Evolutionary conservation across 2,113 vertebrate species (phyloP).

Genomic region (Bos indicus): DNA sequence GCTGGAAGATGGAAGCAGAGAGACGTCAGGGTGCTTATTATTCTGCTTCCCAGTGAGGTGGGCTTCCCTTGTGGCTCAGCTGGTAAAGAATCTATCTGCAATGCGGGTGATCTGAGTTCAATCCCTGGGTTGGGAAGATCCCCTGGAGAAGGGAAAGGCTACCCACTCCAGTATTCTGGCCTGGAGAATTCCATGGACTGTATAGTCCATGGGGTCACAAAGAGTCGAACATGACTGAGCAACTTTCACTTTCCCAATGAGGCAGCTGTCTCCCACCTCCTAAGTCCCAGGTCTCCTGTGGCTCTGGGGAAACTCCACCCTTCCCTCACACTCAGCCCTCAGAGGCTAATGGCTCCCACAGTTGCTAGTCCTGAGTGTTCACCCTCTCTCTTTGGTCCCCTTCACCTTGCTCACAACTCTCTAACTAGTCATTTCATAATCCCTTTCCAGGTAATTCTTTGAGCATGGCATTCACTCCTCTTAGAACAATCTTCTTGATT

Average conservation of each 20-base stretch:
- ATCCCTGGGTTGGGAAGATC: background rate
- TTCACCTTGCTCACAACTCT: background rate
- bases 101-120: fast-evolving
- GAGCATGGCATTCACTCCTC: background rate
- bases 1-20: background rate
- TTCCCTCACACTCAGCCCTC: background rate
- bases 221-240: fast-evolving
- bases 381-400: background rate
- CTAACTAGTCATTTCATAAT: background rate
- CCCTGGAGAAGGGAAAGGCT: background rate
- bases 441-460: background rate
- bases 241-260: background rate
- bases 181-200: background rate
- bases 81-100: background rate
- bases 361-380: background rate
- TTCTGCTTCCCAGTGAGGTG: background rate
- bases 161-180: background rate
- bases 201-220: background rate
- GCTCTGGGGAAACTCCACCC: background rate
- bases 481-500: background rate
- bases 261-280: background rate
- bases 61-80: background rate
- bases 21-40: background rate
- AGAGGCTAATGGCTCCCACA: background rate
- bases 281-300: background rate